phyloP scores from a whole-genome alignment of 2,888 invertebrate species.

The Drosophila infuscata region DNA sequence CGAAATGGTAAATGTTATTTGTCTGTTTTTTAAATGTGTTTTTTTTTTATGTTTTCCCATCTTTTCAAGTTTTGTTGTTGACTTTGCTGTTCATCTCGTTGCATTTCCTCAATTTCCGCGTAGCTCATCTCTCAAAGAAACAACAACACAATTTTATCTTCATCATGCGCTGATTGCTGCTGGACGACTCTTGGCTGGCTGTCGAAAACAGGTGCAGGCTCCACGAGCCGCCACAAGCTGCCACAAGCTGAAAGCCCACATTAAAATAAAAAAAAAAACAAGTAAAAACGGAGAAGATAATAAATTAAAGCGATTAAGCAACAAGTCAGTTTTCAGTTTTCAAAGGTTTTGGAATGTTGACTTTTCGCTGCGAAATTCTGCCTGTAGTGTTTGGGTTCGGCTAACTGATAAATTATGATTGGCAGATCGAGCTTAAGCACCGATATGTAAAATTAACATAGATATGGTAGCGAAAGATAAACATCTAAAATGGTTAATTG shows the following conservation, averaged over 20 bases:
- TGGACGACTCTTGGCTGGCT: conserved; percentile 18
- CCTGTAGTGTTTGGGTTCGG: conserved; percentile 5
- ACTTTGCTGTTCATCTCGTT: conserved; percentile 54
- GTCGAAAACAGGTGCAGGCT: conserved; percentile 49
- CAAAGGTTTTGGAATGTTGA: conserved; percentile 17
- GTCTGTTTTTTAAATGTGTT: background rate
- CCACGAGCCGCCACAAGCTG: background rate
- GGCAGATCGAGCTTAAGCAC: conserved; percentile 3
- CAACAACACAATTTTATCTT: conserved; percentile 14
- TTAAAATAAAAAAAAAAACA: background rate
- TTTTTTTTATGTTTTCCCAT: conserved; percentile 22
- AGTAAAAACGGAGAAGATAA: background rate
- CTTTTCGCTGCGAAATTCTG: conserved; percentile 20
- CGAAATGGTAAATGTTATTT: conserved; percentile 61
- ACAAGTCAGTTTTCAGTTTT: conserved; percentile 8
- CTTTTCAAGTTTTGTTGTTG: conserved; percentile 42
- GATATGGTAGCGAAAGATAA: background rate
- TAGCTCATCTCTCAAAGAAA: conserved; percentile 55
- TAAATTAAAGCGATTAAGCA: conserved; percentile 34
- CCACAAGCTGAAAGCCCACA: background rate
- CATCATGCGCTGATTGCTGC: conserved; percentile 22
- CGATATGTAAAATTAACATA: background rate
- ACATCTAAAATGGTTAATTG: background rate
- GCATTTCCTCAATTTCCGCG: conserved; percentile 73
- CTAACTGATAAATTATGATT: conserved; percentile 7